These are phyloP conservation scores for Eurypyga helias DNA, from an alignment of 2,113 vertebrate genomes.

Conservation along the genomic window DNA sequence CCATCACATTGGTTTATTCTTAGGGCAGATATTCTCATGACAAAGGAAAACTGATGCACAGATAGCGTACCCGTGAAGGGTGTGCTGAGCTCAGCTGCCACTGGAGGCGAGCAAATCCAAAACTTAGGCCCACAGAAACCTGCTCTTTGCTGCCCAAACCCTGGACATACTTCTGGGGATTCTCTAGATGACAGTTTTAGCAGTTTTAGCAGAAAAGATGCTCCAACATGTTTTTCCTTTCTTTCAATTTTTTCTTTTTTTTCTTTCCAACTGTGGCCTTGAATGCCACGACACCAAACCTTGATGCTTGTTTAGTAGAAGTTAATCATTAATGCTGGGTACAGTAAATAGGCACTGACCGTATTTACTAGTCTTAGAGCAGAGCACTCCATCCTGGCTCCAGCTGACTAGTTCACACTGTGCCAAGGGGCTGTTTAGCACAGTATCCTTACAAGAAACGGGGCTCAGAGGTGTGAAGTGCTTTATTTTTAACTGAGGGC, in stretches of 20 bases:
- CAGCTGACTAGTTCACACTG: not conserved
- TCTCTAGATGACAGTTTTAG: not conserved
- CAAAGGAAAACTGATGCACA: not conserved
- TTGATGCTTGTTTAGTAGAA: not conserved
- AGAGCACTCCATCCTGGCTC: not conserved
- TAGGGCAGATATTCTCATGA: not conserved
- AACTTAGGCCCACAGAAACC: not conserved
- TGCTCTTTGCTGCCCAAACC: not conserved
- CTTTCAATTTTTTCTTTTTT: not conserved
- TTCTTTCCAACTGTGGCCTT: not conserved
- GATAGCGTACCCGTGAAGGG: not conserved
- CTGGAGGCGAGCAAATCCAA: not conserved
- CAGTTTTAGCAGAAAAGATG: not conserved
- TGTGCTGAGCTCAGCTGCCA: not conserved
- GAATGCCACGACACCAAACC: not conserved
- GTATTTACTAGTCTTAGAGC: not conserved
- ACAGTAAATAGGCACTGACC: not conserved
- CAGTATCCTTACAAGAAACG: not conserved
- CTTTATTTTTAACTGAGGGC: not conserved
- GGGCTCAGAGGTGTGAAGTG: not conserved
- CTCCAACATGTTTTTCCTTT: not conserved
- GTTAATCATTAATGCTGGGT: slow-evolving; percentile 17
- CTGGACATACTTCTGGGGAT: not conserved
- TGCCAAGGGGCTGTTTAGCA: not conserved
- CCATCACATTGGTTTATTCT: not conserved